Base-by-base conservation (phyloP, 2,797 vertebrate genomes). In the Prionace glauca region DNA sequence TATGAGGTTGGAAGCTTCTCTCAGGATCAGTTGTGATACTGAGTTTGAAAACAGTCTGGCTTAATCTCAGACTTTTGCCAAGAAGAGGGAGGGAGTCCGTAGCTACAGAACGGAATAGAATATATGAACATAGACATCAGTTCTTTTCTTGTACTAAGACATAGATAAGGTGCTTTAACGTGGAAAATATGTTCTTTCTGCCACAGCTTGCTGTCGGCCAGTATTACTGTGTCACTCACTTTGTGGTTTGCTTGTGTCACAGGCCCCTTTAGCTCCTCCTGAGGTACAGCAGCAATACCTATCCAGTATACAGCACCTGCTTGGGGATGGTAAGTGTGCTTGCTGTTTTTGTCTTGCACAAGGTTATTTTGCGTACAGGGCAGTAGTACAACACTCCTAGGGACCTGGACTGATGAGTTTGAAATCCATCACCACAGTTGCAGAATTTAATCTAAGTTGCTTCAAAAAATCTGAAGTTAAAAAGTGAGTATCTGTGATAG, bases 201-300 rank as follows among this genome's bases (percentile, higher is more conserved):
- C 12, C 1, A 22, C 41, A 5, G 22, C 22, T 5, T 72, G 24
- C 16, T 50, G 67, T 71, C 1, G 0, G 41, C 41, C 14, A 56
- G 24, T 69, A 7, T 45, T 50, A 79, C 32, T 65, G 45, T 71
- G 29, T 74, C 29, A 41, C 24, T 71, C 36, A 74, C 29, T n/a
- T 29, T 36, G 91, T 26, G 87, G 16, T 94, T 0, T 96, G 41
- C 95, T 0, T 96, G 69, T 96, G 87, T 14, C 94, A 11, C 97
- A 99, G 99, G 97, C 97, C 95, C 97, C 97, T 36, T 97, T 98
- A 96, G 98, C 99, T 81, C 99, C 99, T 0, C 98, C 99, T 12
- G 99, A 99, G 41, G 98, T 99, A 86, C 99, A 99, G 96, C 99
- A 99, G 97, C 99, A 99, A 96, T 99, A 99, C 97, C 97, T 99